Evolutionary conservation across 2,797 vertebrate genomes (phyloP).

Genomic region (Helostoma temminkii): DNA sequence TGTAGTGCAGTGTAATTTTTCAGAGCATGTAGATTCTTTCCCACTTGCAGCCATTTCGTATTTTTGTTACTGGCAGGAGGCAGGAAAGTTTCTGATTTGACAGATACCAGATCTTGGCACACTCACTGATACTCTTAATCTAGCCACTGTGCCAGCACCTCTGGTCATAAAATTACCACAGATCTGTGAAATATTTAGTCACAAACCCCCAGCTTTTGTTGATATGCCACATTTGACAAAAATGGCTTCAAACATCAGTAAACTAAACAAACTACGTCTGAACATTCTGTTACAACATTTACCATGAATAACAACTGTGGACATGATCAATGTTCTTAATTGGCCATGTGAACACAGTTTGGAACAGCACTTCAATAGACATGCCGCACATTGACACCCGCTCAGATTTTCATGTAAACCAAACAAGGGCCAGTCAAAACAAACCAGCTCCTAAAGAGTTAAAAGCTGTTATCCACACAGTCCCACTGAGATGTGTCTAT

Average conservation of each 20-base stretch:
- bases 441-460: constrained; percentile 62
- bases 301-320: constrained; percentile 61
- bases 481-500: constrained; percentile 5
- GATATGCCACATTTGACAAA: constrained; percentile 51
- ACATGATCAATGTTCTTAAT: constrained; percentile 58
- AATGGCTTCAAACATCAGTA: constrained; percentile 51
- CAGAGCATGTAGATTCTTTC: constrained; percentile 13
- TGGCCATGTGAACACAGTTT: constrained; percentile 59
- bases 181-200: constrained; percentile 24
- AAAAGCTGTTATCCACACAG: constrained; percentile 53
- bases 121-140: constrained; percentile 35
- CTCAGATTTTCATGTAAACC: constrained; percentile 65
- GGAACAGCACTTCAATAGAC: constrained; percentile 60
- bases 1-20: constrained; percentile 6
- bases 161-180: constrained; percentile 19
- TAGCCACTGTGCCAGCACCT: constrained; percentile 2
- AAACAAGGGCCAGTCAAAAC: constrained; percentile 68
- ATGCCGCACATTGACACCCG: constrained; percentile 69
- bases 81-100: constrained; percentile 17
- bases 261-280: constrained; percentile 44
- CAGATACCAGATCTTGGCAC: constrained; percentile 22
- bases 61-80: constrained; percentile 12
- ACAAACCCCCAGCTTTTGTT: constrained; percentile 20
- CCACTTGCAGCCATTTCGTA: constrained; percentile 12
- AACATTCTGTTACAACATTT: constrained; percentile 66